These are phyloP conservation scores for Conistra vaccinii DNA, from an alignment of 2,888 invertebrate genomes.

Conservation along the genomic window DNA sequence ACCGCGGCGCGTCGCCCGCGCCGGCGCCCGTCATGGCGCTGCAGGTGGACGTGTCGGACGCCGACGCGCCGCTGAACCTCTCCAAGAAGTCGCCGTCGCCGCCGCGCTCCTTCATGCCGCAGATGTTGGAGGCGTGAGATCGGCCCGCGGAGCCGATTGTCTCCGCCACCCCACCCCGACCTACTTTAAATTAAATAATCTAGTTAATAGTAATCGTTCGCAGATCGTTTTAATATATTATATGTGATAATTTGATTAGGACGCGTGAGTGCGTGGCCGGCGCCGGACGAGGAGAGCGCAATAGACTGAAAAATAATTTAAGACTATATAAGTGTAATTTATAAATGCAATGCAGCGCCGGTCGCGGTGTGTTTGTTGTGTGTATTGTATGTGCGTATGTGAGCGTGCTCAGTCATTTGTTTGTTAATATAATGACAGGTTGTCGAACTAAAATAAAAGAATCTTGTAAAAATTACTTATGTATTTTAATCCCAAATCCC, in stretches of 20 bases:
- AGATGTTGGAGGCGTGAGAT: constrained; percentile 92
- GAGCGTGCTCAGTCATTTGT: constrained; percentile 91
- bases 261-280: constrained; percentile 90
- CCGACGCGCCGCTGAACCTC: constrained; percentile 96
- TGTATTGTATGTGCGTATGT: constrained; percentile 92
- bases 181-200: constrained; percentile 89
- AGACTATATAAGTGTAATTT: constrained; percentile 92
- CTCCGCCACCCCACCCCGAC: constrained; percentile 90
- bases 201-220: constrained; percentile 89
- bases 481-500: constrained; percentile 76
- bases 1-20: constrained; percentile 86
- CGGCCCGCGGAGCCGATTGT: constrained; percentile 88
- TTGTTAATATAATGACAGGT: constrained; percentile 94
- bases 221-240: constrained; percentile 92
- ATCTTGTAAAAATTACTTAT: constrained; percentile 87
- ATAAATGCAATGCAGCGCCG: constrained; percentile 92
- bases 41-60: constrained; percentile 96
- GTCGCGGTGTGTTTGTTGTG: constrained; percentile 92
- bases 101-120: constrained; percentile 91
- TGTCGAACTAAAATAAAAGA: constrained; percentile 93
- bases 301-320: constrained; percentile 91
- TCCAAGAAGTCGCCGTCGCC: constrained; percentile 95
- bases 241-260: constrained; percentile 92
- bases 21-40: constrained; percentile 86
- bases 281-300: constrained; percentile 90